Evolutionary conservation across 2,888 invertebrate species (phyloP), one percentile per base, ranked within the genome.

Genomic region (Drosophila anomalipes): DNA sequence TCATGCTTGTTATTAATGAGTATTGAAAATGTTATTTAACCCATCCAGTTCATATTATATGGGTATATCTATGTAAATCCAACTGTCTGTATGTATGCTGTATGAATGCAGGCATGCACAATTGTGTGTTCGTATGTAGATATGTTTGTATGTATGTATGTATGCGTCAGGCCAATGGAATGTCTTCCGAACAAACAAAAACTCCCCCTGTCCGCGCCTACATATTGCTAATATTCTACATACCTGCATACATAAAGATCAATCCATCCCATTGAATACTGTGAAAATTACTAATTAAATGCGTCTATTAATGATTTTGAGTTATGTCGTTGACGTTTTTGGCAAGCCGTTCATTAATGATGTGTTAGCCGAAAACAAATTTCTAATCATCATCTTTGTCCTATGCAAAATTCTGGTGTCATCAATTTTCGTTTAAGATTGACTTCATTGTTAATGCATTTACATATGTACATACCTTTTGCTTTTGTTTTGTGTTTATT

Each of bases 381-480:
- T 49, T 57, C 52, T 26, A 44, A 76, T 52, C 71, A 71, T 47
- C 58, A 66, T 59, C 57, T 58, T 37, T 64, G 69, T 64, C 56
- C 63, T 39, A 35, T 52, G 51, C 51, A 39, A 57, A 30, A 63
- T 32, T 62, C 59, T 57, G 44, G 33, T 67, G 37, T 44, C 67
- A 77, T 47, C 3, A 56, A 52, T 71, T 51, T 60, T 33, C 51
- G 57, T 74, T 62, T 58, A 53, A 60, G 70, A 77, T 74, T 74
- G 74, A 59, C 57, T 35, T 61, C 60, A 57, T 76, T 68, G 70
- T 70, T 75, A 65, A 52, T 78, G 71, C 72, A 68, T 79, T 75
- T 64, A 70, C 63, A 70, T 79, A 66, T 69, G 79, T 78, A 78
- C 79, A 79, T 79, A 78, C 32, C 30, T 74, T 63, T 41, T 67